These are phyloP conservation scores for Sebastes schlegelii DNA, from an alignment of 2,113 vertebrate genomes.

Conservation along the genomic window DNA sequence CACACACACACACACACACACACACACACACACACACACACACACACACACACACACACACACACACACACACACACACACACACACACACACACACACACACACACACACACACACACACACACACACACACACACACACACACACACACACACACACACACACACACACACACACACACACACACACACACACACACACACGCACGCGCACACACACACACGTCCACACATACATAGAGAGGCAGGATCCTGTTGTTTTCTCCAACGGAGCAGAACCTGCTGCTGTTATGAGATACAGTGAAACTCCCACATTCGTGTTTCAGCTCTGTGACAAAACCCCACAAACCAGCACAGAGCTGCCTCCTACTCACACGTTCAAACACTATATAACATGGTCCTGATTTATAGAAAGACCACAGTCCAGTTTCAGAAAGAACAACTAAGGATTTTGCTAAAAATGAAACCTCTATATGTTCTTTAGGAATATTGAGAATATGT, in stretches of 20 bases:
- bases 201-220: slow-evolving; percentile 17
- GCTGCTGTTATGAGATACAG: slow-evolving; percentile 63
- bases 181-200: background rate
- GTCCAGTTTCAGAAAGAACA: slow-evolving; percentile 4
- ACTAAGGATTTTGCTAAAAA: background rate
- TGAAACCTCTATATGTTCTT: background rate
- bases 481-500: background rate
- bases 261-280: slow-evolving; percentile 56
- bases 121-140: slow-evolving; percentile 15
- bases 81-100: slow-evolving; percentile 4
- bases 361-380: slow-evolving; percentile 49
- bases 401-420: background rate
- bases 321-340: slow-evolving; percentile 60
- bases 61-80: slow-evolving; percentile 15
- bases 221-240: slow-evolving; percentile 11
- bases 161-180: too few species aligned
- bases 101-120: slow-evolving; percentile 15
- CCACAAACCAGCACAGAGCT: slow-evolving; percentile 43
- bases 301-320: slow-evolving; percentile 57
- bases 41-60: slow-evolving; percentile 15
- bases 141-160: background rate
- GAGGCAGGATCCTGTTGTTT: slow-evolving; percentile 53
- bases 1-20: slow-evolving; percentile 15
- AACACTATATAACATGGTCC: background rate
- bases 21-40: slow-evolving; percentile 4